phyloP scores from a whole-genome alignment of 2,113 vertebrate genomes.

The Sylvia atricapilla region DNA sequence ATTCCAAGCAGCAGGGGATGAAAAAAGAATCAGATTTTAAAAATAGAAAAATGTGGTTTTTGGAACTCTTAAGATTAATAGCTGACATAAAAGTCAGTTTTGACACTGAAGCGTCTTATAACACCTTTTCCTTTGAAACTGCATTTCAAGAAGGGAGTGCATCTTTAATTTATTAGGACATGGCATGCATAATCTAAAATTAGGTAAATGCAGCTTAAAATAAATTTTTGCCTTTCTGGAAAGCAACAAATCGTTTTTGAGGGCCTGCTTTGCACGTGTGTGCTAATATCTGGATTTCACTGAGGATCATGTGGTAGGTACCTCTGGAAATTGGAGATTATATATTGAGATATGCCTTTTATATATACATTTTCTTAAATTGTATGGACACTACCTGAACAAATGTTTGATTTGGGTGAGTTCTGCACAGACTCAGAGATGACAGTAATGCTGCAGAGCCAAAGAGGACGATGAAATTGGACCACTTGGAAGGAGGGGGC shows the following conservation, averaged over 20 bases:
- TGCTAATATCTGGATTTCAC: background rate
- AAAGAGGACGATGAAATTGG: background rate
- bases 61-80: constrained; percentile 3
- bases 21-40: background rate
- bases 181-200: background rate
- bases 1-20: background rate
- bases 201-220: background rate
- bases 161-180: constrained; percentile 37
- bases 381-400: background rate
- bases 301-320: background rate
- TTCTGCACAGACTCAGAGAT: fast-evolving
- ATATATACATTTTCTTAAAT: background rate
- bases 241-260: background rate
- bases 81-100: background rate
- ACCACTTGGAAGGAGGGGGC: background rate
- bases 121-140: constrained; percentile 16
- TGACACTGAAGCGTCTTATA: background rate
- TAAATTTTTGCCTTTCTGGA: background rate
- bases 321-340: background rate
- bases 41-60: background rate
- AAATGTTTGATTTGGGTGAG: background rate
- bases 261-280: background rate
- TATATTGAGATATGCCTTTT: background rate
- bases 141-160: background rate
- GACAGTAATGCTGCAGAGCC: background rate